These are phyloP conservation scores for Gila robusta DNA, from an alignment of 2,797 vertebrate species.

Conservation along the genomic window DNA sequence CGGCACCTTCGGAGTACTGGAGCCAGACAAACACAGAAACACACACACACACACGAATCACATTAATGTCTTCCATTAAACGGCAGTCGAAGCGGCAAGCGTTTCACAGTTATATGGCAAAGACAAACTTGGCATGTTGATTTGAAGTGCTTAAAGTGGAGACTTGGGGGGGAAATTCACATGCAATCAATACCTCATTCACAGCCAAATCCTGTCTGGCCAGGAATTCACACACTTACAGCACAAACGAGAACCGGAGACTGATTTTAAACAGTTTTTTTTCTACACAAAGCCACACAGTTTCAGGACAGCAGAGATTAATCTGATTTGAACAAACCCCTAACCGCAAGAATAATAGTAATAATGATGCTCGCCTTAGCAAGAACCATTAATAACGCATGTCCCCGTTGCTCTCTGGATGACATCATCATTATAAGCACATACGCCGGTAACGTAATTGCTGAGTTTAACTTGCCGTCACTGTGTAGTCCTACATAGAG, in stretches of 20 bases:
- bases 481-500: neutral
- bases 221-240: slow-evolving; percentile 10
- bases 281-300: neutral
- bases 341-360: neutral
- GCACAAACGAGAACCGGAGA: slow-evolving; percentile 12
- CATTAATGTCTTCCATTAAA: slow-evolving; percentile 44
- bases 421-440: slow-evolving; percentile 19
- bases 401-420: neutral
- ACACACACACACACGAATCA: neutral
- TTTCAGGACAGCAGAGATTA: neutral
- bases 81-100: slow-evolving; percentile 32
- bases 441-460: slow-evolving; percentile 9
- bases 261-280: neutral
- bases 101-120: slow-evolving; percentile 46
- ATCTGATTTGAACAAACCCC: neutral
- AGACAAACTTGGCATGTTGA: slow-evolving; percentile 47
- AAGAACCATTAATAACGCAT: slow-evolving; percentile 9
- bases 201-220: neutral
- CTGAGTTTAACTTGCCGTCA: neutral
- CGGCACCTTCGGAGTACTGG: slow-evolving; percentile 90
- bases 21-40: slow-evolving; percentile 57
- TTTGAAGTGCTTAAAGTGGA: slow-evolving; percentile 46
- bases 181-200: slow-evolving; percentile 49
- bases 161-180: slow-evolving; percentile 17
- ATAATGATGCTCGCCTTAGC: neutral